Conservation (phyloP, 2,888 invertebrate genomes). For the Podabrus alpinus region DNA sequence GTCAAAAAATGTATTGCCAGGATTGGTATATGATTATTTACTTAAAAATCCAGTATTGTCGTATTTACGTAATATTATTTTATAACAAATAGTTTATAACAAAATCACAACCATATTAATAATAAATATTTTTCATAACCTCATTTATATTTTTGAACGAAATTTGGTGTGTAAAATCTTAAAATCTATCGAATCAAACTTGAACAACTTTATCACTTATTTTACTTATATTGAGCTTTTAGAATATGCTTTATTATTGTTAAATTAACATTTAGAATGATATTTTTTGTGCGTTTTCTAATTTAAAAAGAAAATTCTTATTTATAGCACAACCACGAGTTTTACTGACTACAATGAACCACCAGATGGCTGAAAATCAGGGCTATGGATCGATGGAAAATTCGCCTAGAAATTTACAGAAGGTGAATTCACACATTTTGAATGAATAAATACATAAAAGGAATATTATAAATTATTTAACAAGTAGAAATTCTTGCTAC, state of each 20-base stretch:
- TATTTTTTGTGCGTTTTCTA: conserved; percentile 1
- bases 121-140: background rate
- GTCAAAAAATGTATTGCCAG: background rate
- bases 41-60: background rate
- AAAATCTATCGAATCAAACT: background rate
- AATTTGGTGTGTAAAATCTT: background rate
- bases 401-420: conserved; percentile 5
- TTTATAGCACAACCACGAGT: conserved; percentile 27
- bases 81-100: background rate
- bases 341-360: conserved; percentile 13
- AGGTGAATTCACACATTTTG: background rate
- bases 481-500: no score
- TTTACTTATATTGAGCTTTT: background rate
- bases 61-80: background rate
- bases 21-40: background rate
- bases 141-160: background rate
- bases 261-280: background rate
- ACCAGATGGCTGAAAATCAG: conserved; percentile 21
- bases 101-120: background rate
- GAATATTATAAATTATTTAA: no score
- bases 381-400: conserved; percentile 16
- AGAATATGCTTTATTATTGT: background rate
- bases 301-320: conserved; percentile 9
- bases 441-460: no score
- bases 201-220: background rate